These are phyloP conservation scores for Zosterops japonicus DNA, from an alignment of 2,113 vertebrate species.

Conservation along the genomic window DNA sequence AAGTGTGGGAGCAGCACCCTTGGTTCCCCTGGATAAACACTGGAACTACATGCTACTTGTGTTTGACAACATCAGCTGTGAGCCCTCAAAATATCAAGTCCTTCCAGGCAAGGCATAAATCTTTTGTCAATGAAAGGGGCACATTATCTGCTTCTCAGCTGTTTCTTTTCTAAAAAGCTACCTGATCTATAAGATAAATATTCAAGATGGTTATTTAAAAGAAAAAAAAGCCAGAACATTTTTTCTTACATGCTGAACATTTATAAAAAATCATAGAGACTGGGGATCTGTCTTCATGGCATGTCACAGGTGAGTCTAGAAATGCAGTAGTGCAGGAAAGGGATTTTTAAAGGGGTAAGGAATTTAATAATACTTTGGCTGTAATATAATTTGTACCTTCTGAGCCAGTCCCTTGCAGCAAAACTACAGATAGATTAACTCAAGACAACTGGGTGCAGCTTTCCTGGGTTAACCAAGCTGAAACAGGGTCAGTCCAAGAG, in stretches of 20 bases:
- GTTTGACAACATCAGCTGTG: background rate
- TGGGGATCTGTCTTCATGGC: background rate
- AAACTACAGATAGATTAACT: background rate
- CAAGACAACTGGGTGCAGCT: background rate
- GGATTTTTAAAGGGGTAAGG: background rate
- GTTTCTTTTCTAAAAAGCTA: conserved; percentile 30
- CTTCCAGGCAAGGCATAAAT: conserved; percentile 18
- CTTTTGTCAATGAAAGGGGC: conserved; percentile 26
- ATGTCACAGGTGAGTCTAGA: background rate
- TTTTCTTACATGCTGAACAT: background rate
- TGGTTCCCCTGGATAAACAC: background rate
- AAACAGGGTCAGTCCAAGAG: background rate
- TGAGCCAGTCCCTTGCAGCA: background rate
- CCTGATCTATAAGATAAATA: conserved; percentile 13
- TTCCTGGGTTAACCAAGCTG: background rate
- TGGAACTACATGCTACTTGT: background rate
- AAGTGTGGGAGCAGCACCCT: background rate
- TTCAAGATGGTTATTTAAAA: background rate
- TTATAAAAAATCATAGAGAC: background rate
- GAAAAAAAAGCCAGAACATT: background rate
- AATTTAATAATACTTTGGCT: background rate
- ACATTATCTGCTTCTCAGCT: conserved; percentile 1
- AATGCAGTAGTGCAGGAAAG: background rate
- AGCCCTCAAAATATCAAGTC: background rate
- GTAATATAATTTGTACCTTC: background rate